Evolutionary conservation across 1,140 invertebrate species (phyloP).

Genomic region (Drosophila murphyi): DNA sequence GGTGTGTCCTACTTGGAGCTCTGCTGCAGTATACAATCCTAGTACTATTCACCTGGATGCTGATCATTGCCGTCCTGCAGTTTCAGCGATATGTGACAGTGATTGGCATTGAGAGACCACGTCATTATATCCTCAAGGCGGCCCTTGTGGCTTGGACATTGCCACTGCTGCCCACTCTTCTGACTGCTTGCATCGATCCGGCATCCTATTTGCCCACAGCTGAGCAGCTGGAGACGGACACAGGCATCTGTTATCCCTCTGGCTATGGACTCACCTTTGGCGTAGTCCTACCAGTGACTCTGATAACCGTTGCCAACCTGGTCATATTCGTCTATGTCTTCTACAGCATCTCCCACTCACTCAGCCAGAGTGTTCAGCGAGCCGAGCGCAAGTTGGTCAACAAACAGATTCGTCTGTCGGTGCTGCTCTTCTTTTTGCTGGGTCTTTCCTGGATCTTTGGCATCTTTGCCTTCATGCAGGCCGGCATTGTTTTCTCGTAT

Average conservation of each 20-base stretch:
- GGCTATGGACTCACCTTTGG: conserved; percentile 85
- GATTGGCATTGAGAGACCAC: conserved; percentile 85
- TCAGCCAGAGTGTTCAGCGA: conserved; percentile 85
- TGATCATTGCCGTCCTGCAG: conserved; percentile 88
- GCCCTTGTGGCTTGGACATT: conserved; percentile 86
- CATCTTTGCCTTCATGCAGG: conserved; percentile 85
- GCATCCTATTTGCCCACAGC: conserved; percentile 85
- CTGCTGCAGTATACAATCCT: conserved; percentile 87
- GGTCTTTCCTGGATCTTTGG: conserved; percentile 89
- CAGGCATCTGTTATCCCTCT: conserved; percentile 86
- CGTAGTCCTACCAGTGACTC: conserved; percentile 86
- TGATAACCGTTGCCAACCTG: conserved; percentile 87
- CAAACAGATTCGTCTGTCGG: conserved; percentile 86
- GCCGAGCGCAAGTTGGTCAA: conserved; percentile 35
- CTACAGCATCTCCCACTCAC: conserved; percentile 85
- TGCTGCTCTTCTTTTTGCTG: conserved; percentile 88
- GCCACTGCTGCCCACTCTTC: conserved; percentile 85
- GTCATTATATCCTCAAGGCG: conserved; percentile 86
- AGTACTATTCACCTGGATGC: conserved; percentile 88
- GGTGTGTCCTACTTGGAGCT: conserved; percentile 86
- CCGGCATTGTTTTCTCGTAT: conserved; percentile 86
- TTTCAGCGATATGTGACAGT: conserved; percentile 88
- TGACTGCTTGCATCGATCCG: conserved; percentile 84
- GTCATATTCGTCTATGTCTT: conserved; percentile 86
- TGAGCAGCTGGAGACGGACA: conserved; percentile 42